A percentile compares a stretch with the other conserved stretches of the same genome.
phyloP scores from a whole-genome alignment of 1,140 invertebrate genomes.

The Acromyrmex charruanus region DNA sequence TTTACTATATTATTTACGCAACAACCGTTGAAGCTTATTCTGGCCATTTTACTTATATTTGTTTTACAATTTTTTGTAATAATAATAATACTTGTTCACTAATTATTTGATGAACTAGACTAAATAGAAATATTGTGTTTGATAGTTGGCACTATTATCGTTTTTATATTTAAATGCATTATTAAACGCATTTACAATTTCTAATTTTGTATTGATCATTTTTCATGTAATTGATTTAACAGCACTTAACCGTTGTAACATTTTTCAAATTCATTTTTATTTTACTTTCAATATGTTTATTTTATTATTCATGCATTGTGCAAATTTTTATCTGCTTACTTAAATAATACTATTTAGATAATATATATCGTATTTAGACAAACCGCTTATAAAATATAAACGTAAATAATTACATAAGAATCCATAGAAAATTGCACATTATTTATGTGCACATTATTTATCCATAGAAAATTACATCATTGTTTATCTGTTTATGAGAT shows the following conservation, averaged over 20 bases:
- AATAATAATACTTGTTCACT: neutral
- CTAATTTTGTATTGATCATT: neutral
- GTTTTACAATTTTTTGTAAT: neutral
- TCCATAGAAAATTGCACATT: neutral
- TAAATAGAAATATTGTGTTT: neutral
- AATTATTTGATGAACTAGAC: neutral
- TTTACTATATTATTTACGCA: too few species aligned
- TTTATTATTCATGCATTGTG: neutral
- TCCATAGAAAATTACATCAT: too few species aligned
- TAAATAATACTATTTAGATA: neutral
- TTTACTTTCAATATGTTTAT: neutral
- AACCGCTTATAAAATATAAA: neutral
- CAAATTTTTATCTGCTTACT: neutral
- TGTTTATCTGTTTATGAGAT: neutral
- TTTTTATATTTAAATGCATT: neutral
- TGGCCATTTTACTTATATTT: too few species aligned
- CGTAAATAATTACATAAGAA: neutral
- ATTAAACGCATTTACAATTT: neutral
- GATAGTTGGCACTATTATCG: neutral
- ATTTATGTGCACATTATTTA: neutral
- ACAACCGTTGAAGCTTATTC: too few species aligned
- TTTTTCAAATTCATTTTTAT: neutral
- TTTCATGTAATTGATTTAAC: neutral
- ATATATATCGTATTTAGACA: neutral
- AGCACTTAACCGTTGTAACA: neutral